Conservation (phyloP, 2,113 vertebrate species). For the Sprattus sprattus region DNA sequence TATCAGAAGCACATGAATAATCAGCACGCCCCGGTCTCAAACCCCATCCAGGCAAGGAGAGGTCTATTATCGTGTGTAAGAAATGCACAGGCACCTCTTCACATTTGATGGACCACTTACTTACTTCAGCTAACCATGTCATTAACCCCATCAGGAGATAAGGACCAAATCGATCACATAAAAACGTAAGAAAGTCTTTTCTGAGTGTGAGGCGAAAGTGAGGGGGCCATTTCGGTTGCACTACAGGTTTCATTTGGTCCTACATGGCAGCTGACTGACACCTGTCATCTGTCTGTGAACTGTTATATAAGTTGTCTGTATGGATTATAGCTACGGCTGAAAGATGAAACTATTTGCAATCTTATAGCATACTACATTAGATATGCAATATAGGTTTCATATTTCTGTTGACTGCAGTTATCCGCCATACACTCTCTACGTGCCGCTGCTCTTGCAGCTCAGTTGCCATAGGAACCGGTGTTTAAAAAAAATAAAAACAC, state of each 20-base stretch:
- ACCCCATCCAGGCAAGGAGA: neutral
- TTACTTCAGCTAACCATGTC: neutral
- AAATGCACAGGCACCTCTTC: neutral
- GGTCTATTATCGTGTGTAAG: neutral
- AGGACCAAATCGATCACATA: neutral
- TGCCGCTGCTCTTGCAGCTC: neutral
- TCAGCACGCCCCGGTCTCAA: neutral
- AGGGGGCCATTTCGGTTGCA: neutral
- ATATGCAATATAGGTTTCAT: neutral
- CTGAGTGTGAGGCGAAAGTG: neutral
- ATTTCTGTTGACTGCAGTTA: neutral
- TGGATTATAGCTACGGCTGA: neutral
- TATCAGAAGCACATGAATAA: neutral
- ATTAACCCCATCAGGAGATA: neutral
- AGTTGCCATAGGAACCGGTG: neutral
- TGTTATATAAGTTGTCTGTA: neutral
- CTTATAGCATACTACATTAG: neutral
- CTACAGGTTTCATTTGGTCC: neutral
- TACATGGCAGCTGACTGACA: neutral
- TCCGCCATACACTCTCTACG: neutral
- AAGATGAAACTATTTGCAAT: neutral
- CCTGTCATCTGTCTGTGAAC: neutral
- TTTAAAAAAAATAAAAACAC: neutral
- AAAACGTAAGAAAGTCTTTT: neutral
- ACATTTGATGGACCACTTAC: neutral